Evolutionary conservation across 2,797 vertebrate genomes (phyloP).

Genomic region (Cossypha niveicapilla): DNA sequence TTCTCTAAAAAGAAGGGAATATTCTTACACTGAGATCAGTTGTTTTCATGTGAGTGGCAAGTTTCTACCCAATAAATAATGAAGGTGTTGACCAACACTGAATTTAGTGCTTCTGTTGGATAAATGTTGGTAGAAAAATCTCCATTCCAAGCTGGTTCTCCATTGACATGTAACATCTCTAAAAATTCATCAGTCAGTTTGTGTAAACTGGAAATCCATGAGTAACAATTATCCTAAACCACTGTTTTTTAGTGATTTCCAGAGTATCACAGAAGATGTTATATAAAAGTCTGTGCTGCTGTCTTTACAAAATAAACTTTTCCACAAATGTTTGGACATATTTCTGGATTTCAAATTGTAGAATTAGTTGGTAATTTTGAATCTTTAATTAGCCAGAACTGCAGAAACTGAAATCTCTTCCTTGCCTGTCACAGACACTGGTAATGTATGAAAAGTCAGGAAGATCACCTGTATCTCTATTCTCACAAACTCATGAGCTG

Average conservation of each 20-base stretch:
- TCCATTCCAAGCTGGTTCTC: not conserved
- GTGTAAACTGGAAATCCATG: not conserved
- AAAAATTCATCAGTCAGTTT: not conserved
- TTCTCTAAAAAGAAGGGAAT: not conserved
- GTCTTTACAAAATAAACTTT: not conserved
- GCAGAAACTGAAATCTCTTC: not conserved
- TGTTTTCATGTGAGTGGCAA: not conserved
- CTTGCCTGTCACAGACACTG: not conserved
- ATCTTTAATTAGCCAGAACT: not conserved
- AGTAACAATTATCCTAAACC: not conserved
- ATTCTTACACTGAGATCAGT: not conserved
- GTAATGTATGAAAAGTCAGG: not conserved
- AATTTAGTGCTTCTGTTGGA: not conserved
- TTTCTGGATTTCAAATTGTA: not conserved
- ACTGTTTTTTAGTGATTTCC: not conserved
- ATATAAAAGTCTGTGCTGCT: not conserved
- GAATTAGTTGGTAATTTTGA: not conserved
- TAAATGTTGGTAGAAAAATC: not conserved
- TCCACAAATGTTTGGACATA: not conserved
- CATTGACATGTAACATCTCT: not conserved
- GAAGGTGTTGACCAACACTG: not conserved
- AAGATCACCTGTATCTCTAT: not conserved
- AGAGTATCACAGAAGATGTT: not conserved
- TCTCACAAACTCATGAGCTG: not conserved
- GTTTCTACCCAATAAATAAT: not conserved